Evolutionary conservation across 1,140 invertebrate species (phyloP).

Genomic region (Rhopalosiphum padi): DNA sequence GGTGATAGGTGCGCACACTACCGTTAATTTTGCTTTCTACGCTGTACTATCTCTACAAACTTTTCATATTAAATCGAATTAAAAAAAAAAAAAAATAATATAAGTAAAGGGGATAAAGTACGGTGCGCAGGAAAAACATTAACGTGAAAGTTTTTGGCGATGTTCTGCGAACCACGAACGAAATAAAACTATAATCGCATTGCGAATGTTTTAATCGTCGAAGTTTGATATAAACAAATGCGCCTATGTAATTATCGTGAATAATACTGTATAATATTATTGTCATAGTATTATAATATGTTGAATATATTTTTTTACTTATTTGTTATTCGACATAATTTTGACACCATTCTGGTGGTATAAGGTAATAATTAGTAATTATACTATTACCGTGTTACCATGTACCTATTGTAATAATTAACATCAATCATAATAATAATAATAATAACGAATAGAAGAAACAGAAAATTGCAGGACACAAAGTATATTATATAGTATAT

Average conservation of each 20-base stretch:
- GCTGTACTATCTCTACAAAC: background rate
- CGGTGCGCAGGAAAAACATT: background rate
- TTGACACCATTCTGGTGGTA: background rate
- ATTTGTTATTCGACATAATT: background rate
- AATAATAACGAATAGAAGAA: background rate
- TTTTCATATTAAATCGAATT: conserved; percentile 43
- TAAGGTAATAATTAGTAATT: background rate
- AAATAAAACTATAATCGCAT: conserved; percentile 23
- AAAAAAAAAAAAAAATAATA: background rate
- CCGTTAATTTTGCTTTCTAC: background rate
- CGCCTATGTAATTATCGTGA: background rate
- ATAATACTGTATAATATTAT: background rate
- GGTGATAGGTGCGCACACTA: too few species aligned
- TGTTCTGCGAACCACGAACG: background rate
- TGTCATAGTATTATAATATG: background rate
- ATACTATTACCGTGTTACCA: background rate
- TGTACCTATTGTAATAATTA: background rate
- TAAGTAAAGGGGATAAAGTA: background rate
- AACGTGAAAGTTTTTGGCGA: background rate
- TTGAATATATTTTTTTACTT: background rate
- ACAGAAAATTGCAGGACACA: background rate
- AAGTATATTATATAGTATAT: background rate
- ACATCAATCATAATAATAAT: background rate
- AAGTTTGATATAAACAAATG: background rate
- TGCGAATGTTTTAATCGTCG: conserved; percentile 7